phyloP scores from a whole-genome alignment of 2,113 vertebrate genomes.

The Nicator chloris region DNA sequence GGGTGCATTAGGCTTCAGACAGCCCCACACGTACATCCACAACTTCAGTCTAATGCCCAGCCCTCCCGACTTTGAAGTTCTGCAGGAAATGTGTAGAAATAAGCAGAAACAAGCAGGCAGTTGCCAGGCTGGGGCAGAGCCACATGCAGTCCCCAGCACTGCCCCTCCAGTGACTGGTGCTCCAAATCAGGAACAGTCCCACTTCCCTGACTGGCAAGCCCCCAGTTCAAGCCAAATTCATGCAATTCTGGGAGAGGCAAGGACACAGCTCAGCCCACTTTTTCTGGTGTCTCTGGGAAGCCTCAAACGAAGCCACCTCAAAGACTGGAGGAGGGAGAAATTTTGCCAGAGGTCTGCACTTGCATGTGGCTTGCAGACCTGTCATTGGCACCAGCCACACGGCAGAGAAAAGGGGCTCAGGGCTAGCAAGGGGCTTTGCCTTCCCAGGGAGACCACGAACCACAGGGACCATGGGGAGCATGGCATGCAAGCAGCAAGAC shows the following conservation, averaged over 20 bases:
- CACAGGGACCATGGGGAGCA: not conserved
- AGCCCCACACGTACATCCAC: not conserved
- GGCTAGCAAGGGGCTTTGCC: not conserved
- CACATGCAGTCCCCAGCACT: not conserved
- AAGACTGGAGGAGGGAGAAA: not conserved
- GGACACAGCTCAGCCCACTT: not conserved
- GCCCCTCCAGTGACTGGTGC: not conserved
- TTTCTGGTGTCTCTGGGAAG: not conserved
- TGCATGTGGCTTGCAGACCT: not conserved
- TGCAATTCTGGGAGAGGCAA: not conserved
- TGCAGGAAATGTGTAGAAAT: not conserved
- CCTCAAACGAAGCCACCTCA: not conserved
- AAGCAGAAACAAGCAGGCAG: not conserved
- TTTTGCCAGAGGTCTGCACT: not conserved
- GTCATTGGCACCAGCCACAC: fast-evolving
- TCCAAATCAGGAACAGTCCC: not conserved
- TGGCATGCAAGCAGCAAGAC: not conserved
- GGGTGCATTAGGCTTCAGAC: not conserved
- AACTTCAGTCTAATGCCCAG: not conserved
- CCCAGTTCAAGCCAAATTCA: too few relatives aligned
- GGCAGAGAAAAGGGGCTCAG: not conserved
- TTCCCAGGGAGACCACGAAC: not conserved
- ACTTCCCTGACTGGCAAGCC: not conserved
- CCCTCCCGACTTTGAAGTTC: not conserved
- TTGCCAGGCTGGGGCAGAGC: not conserved